Evolutionary conservation across 1,140 invertebrate genomes (phyloP).

Genomic region (Drosophila ambigua): DNA sequence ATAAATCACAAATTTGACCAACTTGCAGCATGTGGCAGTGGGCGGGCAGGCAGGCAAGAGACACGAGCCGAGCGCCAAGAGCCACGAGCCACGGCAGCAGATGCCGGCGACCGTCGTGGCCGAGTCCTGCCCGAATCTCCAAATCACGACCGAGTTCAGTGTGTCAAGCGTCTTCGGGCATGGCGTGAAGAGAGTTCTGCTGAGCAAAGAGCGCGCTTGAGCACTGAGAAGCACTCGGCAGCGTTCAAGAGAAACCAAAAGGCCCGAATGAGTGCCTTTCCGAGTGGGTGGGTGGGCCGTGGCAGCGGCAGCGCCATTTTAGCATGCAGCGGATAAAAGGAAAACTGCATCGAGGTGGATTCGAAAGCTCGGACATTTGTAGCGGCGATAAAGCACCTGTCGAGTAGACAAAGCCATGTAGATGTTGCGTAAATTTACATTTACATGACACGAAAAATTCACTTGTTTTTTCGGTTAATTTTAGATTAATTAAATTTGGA

Average conservation of each 20-base stretch:
- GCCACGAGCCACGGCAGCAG: conserved; percentile 20
- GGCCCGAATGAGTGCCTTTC: neutral
- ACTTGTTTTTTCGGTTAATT: no score
- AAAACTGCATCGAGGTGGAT: neutral
- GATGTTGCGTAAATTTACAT: no score
- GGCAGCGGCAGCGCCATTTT: neutral
- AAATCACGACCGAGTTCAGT: conserved; percentile 62
- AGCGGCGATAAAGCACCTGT: no score
- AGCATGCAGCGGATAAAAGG: neutral
- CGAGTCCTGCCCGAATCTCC: conserved; percentile 2
- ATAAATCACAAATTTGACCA: conserved; percentile 75
- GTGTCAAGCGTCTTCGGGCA: conserved; percentile 58
- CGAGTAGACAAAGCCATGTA: no score
- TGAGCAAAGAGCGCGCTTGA: conserved; percentile 57
- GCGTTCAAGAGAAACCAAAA: conserved; percentile 54
- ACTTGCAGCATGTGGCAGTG: conserved; percentile 23
- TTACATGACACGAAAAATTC: no score
- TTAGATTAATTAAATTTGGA: no score
- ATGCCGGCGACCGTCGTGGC: conserved; percentile 35
- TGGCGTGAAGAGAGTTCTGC: conserved; percentile 17
- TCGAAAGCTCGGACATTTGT: no score
- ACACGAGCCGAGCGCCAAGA: neutral
- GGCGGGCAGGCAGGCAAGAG: neutral
- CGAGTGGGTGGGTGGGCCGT: neutral
- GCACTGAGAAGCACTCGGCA: conserved; percentile 34